phyloP scores from a whole-genome alignment of 2,113 vertebrate genomes.

The Rallus limicola region DNA sequence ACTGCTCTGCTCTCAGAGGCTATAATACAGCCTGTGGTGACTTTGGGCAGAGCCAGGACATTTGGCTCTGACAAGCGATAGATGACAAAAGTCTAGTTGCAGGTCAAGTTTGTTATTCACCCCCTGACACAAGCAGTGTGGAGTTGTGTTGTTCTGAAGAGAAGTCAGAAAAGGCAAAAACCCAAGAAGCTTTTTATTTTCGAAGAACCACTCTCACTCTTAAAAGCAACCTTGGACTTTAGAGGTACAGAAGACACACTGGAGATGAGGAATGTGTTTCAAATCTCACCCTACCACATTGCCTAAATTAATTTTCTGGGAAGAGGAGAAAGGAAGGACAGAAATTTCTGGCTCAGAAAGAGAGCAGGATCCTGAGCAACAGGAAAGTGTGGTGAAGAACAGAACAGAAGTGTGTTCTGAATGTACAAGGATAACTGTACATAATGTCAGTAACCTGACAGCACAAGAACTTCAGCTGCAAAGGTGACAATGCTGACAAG shows the following conservation, averaged over 20 bases:
- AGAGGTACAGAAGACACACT: background rate
- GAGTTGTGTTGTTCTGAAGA: background rate
- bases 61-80: background rate
- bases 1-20: background rate
- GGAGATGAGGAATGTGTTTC: background rate
- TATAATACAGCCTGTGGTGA: background rate
- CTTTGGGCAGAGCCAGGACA: background rate
- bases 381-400: background rate
- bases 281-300: background rate
- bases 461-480: background rate
- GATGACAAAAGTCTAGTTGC: background rate
- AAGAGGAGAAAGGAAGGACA: background rate
- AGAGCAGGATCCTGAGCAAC: background rate
- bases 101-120: background rate
- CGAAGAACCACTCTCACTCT: background rate
- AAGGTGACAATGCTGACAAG: background rate
- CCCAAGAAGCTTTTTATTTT: background rate
- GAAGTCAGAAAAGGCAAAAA: background rate
- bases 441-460: background rate
- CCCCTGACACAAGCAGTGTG: background rate
- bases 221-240: background rate
- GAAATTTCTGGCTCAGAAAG: background rate
- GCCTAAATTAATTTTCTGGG: background rate
- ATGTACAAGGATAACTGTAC: background rate
- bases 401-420: background rate